phyloP scores from a whole-genome alignment of 2,888 invertebrate genomes.

The Trachelus troglodyta region DNA sequence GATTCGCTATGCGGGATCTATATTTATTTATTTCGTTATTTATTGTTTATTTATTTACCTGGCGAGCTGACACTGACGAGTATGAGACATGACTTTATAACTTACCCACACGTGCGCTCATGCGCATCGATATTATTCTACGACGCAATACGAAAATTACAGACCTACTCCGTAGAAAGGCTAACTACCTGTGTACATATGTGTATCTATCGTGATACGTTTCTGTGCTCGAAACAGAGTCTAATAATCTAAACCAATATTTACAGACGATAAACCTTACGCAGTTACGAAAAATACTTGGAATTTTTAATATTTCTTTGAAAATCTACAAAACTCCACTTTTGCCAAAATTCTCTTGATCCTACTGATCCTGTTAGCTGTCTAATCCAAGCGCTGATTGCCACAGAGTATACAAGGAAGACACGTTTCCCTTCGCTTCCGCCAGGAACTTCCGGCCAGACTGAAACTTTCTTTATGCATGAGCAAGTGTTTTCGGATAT shows the following conservation, averaged over 20 bases:
- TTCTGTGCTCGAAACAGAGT: not conserved
- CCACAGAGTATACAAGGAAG: not conserved
- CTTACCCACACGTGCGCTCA: not conserved
- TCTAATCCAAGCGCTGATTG: not conserved
- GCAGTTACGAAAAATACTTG: not conserved
- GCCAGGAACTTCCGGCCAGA: not conserved
- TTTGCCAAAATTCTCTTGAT: not conserved
- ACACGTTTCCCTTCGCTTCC: not conserved
- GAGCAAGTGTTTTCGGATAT: not conserved
- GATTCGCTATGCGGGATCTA: not conserved
- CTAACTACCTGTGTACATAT: not conserved
- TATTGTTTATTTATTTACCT: not conserved
- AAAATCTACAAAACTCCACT: not conserved
- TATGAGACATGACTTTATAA: not conserved
- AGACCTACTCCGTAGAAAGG: not conserved
- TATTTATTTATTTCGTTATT: not conserved
- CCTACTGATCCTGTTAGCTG: not conserved
- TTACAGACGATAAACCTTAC: not conserved
- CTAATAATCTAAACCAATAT: not conserved
- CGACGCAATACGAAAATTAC: not conserved
- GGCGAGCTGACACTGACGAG: not conserved
- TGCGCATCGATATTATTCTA: not conserved
- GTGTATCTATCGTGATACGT: not conserved
- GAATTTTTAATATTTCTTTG: not conserved
- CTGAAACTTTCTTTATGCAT: not conserved